Evolutionary conservation across 2,113 vertebrate species (phyloP).

Genomic region (Morone chrysops): DNA sequence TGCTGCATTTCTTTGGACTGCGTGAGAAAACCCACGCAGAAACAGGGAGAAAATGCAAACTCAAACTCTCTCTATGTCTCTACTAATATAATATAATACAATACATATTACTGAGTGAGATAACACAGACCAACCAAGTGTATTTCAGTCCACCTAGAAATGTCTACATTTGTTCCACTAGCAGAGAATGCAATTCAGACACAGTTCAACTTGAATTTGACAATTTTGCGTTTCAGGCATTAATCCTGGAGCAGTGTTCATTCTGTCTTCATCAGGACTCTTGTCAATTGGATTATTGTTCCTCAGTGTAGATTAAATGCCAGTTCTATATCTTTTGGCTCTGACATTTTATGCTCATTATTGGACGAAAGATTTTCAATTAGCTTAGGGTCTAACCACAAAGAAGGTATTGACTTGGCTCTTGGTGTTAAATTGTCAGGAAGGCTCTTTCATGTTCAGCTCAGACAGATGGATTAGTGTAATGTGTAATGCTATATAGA

Average conservation of each 20-base stretch:
- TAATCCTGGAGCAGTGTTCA: conserved; percentile 31
- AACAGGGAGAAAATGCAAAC: background rate
- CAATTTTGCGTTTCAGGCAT: conserved; percentile 30
- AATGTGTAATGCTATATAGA: conserved; percentile 13
- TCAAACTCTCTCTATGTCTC: background rate
- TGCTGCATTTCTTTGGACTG: background rate
- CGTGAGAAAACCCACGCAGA: background rate
- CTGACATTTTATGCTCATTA: conserved; percentile 83
- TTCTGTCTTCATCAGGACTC: conserved; percentile 61
- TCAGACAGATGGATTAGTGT: conserved; percentile 37
- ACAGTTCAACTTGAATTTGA: conserved; percentile 21
- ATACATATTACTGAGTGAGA: background rate
- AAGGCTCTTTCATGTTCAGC: conserved; percentile 43
- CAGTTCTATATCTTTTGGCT: conserved; percentile 72
- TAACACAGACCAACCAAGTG: background rate
- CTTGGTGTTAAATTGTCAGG: conserved; percentile 54
- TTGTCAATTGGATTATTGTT: conserved; percentile 65
- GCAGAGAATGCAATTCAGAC: background rate
- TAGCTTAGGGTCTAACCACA: conserved; percentile 67
- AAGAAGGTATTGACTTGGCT: conserved; percentile 70
- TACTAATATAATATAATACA: background rate
- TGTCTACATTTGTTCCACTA: background rate
- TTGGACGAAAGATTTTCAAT: conserved; percentile 78
- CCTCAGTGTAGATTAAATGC: conserved; percentile 72
- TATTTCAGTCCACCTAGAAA: background rate